phyloP scores from a whole-genome alignment of 2,797 vertebrate genomes.

The Sylvia borin region DNA sequence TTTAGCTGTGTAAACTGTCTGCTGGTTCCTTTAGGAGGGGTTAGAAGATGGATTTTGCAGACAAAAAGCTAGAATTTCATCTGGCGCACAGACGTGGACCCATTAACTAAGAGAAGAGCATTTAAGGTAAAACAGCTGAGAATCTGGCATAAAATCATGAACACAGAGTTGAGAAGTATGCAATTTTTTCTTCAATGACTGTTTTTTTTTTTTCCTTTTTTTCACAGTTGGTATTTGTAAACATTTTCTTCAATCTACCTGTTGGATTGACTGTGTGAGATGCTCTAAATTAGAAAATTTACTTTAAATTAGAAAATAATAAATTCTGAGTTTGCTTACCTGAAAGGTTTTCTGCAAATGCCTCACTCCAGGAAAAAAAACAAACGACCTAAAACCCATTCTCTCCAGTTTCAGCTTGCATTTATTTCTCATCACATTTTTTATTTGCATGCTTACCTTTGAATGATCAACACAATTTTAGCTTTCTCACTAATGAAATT shows the following conservation, averaged over 20 bases:
- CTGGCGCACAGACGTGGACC: not conserved
- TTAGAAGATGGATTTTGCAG: not conserved
- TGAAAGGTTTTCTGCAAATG: not conserved
- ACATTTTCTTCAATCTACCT: not conserved
- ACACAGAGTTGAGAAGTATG: not conserved
- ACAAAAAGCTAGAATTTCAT: not conserved
- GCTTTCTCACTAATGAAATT: conserved; percentile 33
- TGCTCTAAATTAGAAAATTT: not conserved
- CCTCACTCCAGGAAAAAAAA: not conserved
- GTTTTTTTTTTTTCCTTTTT: not conserved
- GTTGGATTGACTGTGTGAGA: not conserved
- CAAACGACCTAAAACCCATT: rapidly evolving
- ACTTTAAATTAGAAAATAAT: not conserved
- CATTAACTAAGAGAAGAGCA: not conserved
- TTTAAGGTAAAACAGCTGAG: not conserved
- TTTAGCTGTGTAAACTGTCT: not conserved
- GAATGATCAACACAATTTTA: conserved; percentile 18
- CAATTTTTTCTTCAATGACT: not conserved
- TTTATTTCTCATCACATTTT: conserved; percentile 33
- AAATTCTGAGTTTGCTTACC: not conserved
- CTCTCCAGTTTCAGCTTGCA: not conserved
- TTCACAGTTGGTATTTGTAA: not conserved
- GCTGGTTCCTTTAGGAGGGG: not conserved
- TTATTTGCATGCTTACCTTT: conserved; percentile 36
- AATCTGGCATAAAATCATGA: not conserved